Evolutionary conservation across 1,140 invertebrate species (phyloP), one percentile per base, ranked within the genome.

Genomic region (Octopus sinensis): DNA sequence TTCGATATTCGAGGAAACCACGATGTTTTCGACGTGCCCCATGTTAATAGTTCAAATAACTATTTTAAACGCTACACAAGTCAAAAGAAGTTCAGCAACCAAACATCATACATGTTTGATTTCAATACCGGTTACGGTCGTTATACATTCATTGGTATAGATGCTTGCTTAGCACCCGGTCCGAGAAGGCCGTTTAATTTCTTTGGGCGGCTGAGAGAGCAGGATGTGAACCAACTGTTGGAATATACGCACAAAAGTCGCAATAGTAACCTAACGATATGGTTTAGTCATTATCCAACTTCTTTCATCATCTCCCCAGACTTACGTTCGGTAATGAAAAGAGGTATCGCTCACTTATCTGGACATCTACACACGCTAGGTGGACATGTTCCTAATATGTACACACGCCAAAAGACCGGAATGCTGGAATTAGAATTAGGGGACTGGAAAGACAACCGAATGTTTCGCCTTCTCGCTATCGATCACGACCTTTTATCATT

Each of bases 261-360:
- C 5, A 77, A 81, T 56, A 93, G 94, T 84, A 92, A 92, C 84
- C 84, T 89, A 54, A 94, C 94, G 17, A 91, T 96, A 82, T 96
- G 94, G 93, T 98, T 97, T 92, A 96, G 96, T 51, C 97, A 98
- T 90, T 98, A 97, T 91, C 96, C 97, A 13, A 96, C 96, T 4
- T 97, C 96, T 6, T 94, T 95, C 84, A 96, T 98, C 84, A 89
- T 96, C 23, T 73, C 4, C 30, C 68, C 43, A 51, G 6, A 7
- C 81, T 17, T 80, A 12, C 54, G 76, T 79, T 76, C 43, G 53
- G 23, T 76, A 85, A 84, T 82, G 81, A 92, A 90, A 17, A 91
- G 91, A 85, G 92, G 92, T 68, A 89, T 94, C 83, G 95, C 93
- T 2, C 98, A 97, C 91, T 89, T 98, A n/a, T 97, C 96, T 92